Base-by-base conservation (phyloP, 37 sponge, comb jelly and placozoan genomes). In the Sycon ciliatum region DNA sequence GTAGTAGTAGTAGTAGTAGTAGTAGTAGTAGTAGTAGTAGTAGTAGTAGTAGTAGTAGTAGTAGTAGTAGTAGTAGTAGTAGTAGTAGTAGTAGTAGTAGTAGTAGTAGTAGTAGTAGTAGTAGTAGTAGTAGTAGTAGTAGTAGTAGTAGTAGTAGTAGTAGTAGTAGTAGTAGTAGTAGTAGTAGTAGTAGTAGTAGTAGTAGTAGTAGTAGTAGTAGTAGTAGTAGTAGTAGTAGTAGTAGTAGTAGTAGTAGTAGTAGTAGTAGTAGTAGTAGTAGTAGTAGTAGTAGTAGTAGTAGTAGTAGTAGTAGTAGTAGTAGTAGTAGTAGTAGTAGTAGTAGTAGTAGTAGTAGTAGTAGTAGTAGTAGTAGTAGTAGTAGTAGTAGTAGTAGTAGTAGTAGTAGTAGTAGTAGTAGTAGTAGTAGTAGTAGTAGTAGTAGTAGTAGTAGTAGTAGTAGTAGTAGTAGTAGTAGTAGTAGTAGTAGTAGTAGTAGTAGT, bases 261-360 rank as follows among this genome's bases (percentile, higher is more conserved):
- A 42, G 9, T 18, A 9, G 49, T 42, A 42, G 49, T 42, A 9
- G 9, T 9, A 13, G 13, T 13, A 42, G 9, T 42, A 9, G 49
- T 13, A 18, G 49, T 42, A 42, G 49, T n/a, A 9, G 49, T 9
- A 13, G 49, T 42, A 42, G 49, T 42, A 42, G 49, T 42, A 42
- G 49, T 42, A 42, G 49, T 42, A 42, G 49, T 42, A 42, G 49
- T 42, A 42, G 49, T 42, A 42, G 49, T 42, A 42, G 49, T 42
- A 42, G 49, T 42, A 42, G 49, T 42, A 42, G 49, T 42, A 9
- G 13, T 42, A 18, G 49, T 9, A 42, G 49, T 18, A 42, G 49
- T 9, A 42, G 9, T 42, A 18, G 9, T 42, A 42, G 13, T 42
- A 13, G 13, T 9, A 42, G 49, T 18, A 42, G 13, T 18, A 42